Percentiles rank a stretch among this genome's conserved stretches.
phyloP scores from a whole-genome alignment of 2,797 vertebrate species.

The Eremophila alpestris region DNA sequence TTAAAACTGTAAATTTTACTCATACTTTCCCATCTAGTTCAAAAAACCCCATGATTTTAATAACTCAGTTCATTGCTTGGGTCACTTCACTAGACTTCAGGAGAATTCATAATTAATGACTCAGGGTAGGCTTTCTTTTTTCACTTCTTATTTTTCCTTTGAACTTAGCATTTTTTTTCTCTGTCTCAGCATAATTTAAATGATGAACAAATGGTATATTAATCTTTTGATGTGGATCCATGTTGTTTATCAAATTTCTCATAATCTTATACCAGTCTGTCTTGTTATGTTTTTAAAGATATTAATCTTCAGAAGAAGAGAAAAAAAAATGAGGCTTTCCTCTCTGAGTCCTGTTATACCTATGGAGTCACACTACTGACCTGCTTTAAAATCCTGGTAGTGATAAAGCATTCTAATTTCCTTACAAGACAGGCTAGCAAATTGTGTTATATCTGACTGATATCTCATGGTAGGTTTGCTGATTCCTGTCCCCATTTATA shows the following conservation, averaged over 20 bases:
- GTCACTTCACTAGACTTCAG: neutral
- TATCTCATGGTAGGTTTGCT: neutral
- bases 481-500: neutral
- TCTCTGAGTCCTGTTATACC: neutral
- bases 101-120: constrained; percentile 15
- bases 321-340: neutral
- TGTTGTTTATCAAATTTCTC: constrained; percentile 8
- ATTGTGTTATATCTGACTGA: neutral
- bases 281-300: neutral
- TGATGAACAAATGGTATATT: neutral
- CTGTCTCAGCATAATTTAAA: neutral
- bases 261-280: neutral
- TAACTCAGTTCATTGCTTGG: neutral
- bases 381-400: neutral
- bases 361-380: neutral
- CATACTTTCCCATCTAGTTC: neutral
- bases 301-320: neutral
- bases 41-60: neutral
- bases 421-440: neutral
- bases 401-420: neutral
- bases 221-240: neutral
- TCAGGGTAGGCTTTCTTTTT: neutral
- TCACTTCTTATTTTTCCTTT: constrained; percentile 6
- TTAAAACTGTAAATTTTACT: neutral
- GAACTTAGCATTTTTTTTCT: neutral